Conservation (phyloP, 1,140 invertebrate genomes). For the Idris sp. region DNA sequence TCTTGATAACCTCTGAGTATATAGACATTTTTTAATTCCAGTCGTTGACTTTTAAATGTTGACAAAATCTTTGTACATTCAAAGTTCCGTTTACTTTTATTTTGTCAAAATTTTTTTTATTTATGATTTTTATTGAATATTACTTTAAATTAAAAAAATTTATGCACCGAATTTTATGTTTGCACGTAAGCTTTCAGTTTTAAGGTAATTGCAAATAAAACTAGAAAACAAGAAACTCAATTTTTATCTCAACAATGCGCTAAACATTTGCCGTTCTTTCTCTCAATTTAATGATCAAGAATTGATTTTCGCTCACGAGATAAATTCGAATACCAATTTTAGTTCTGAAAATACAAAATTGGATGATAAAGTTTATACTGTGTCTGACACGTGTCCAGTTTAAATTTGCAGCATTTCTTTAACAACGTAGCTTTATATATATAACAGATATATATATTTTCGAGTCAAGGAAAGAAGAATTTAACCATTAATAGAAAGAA, state of each 20-base stretch:
- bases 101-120: too few species aligned
- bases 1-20: too few species aligned
- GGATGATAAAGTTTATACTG: constrained; percentile 47
- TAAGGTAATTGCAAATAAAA: too few species aligned
- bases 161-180: too few species aligned
- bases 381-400: constrained; percentile 43
- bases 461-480: constrained; percentile 16
- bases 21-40: too few species aligned
- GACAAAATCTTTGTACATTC: too few species aligned
- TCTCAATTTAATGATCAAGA: constrained; percentile 24
- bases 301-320: constrained; percentile 24
- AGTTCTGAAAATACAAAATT: constrained; percentile 36
- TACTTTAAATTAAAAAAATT: too few species aligned
- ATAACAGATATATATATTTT: too few species aligned
- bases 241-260: not conserved
- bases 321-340: constrained; percentile 29
- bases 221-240: not conserved
- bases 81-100: too few species aligned
- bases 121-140: too few species aligned
- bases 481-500: constrained; percentile 46
- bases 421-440: constrained; percentile 3
- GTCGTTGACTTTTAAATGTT: too few species aligned
- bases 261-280: constrained; percentile 5
- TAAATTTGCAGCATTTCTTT: constrained; percentile 43
- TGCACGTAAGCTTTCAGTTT: not conserved